A percentile compares a stretch with the other conserved stretches of the same genome.
phyloP scores from a whole-genome alignment of 2,797 vertebrate species.

The Coccyzus lansbergi region DNA sequence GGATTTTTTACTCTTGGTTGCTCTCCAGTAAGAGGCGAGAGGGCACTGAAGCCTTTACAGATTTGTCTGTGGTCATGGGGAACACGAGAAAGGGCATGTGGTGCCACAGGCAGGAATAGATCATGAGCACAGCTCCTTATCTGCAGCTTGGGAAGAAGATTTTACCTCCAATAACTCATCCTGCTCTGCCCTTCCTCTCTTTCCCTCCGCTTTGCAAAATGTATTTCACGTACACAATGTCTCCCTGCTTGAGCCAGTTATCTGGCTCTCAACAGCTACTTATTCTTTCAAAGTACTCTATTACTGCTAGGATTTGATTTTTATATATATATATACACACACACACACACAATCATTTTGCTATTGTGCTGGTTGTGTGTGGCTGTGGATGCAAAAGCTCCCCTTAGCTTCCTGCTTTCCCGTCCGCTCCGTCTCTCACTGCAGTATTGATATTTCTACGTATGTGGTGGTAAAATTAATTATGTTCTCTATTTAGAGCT shows the following conservation, averaged over 20 bases:
- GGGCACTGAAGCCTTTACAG: neutral
- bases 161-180: conserved; percentile 20
- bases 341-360: conserved; percentile 32
- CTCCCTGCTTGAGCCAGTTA: conserved; percentile 38
- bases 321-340: neutral
- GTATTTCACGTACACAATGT: neutral
- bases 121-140: neutral
- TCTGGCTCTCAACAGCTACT: conserved; percentile 39
- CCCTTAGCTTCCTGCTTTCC: neutral
- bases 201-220: neutral
- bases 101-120: neutral
- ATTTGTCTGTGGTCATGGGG: neutral
- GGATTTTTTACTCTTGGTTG: neutral
- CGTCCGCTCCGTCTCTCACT: fast-evolving
- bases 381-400: neutral
- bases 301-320: conserved; percentile 51
- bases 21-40: neutral
- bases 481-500: conserved; percentile 24
- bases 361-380: neutral
- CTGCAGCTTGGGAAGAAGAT: neutral
- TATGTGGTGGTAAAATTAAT: conserved; percentile 31
- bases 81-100: neutral
- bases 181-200: neutral
- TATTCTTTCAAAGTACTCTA: conserved; percentile 25
- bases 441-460: conserved; percentile 1